Conservation (phyloP, 1,140 invertebrate species). For the Calephelis nemesis region DNA sequence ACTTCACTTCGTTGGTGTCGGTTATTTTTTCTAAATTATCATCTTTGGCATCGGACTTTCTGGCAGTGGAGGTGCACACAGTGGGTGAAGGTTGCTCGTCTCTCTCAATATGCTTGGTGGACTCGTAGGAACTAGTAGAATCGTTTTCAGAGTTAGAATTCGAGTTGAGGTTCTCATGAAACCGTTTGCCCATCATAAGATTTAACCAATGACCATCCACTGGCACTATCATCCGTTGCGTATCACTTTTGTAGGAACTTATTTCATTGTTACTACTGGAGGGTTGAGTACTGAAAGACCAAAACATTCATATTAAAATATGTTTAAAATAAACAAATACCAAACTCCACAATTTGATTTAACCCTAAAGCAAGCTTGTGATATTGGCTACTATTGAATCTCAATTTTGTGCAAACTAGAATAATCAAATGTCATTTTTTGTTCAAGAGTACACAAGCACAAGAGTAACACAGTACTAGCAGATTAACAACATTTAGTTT, state of each 20-base stretch:
- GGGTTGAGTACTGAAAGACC: constrained; percentile 61
- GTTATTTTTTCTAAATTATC: constrained; percentile 59
- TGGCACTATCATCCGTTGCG: constrained; percentile 72
- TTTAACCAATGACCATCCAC: constrained; percentile 79
- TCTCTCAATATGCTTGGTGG: constrained; percentile 54
- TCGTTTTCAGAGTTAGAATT: constrained; percentile 78
- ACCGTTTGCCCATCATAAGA: constrained; percentile 80
- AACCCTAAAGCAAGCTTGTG: not conserved
- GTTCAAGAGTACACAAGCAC: no score
- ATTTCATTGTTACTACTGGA: constrained; percentile 71
- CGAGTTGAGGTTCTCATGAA: constrained; percentile 78
- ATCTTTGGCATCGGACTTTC: constrained; percentile 71
- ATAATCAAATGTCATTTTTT: no score
- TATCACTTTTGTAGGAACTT: constrained; percentile 71
- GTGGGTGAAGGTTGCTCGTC: constrained; percentile 54
- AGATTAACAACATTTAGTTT: no score
- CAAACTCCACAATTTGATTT: no score
- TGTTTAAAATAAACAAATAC: not conserved
- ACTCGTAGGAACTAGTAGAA: constrained; percentile 72
- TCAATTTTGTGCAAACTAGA: no score
- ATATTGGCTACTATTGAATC: no score
- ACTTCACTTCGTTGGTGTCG: constrained; percentile 46
- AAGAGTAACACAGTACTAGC: no score
- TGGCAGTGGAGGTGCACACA: constrained; percentile 49
- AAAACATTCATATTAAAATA: no score